Evolutionary conservation across 2,888 invertebrate species (phyloP).

Genomic region (Nudaria mundana): DNA sequence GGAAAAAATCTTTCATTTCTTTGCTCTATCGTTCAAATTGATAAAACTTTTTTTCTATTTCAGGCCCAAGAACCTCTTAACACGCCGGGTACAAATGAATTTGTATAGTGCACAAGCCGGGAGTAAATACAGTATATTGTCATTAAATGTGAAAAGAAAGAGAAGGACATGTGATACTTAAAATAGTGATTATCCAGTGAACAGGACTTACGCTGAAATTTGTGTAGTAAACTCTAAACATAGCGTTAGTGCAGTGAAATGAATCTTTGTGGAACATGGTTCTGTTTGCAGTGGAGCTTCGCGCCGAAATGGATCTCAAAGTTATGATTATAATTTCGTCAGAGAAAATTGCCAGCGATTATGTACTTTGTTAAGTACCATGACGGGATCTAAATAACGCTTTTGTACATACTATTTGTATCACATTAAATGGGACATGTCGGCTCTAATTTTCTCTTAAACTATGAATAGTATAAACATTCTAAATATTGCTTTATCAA

Average conservation of each 20-base stretch:
- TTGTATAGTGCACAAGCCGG: constrained; percentile 83
- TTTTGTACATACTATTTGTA: constrained; percentile 55
- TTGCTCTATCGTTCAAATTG: too few species aligned
- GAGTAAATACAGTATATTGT: constrained; percentile 74
- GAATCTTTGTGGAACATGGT: constrained; percentile 59
- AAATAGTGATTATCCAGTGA: constrained; percentile 73
- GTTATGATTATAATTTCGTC: constrained; percentile 41
- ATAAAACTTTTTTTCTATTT: constrained; percentile 66
- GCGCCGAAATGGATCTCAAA: constrained; percentile 63
- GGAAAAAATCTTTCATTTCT: too few species aligned
- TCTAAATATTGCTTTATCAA: constrained; percentile 49
- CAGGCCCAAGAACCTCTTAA: constrained; percentile 93
- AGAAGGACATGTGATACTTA: constrained; percentile 75
- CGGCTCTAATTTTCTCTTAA: constrained; percentile 56
- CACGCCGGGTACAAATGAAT: constrained; percentile 89
- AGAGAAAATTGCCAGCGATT: constrained; percentile 26
- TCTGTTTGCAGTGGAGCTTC: constrained; percentile 53
- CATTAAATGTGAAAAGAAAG: constrained; percentile 77
- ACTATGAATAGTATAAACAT: constrained; percentile 62
- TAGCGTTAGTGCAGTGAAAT: constrained; percentile 66
- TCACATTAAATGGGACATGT: constrained; percentile 58
- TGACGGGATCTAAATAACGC: constrained; percentile 41
- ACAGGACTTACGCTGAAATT: constrained; percentile 59
- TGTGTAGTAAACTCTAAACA: constrained; percentile 58
- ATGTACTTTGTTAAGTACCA: constrained; percentile 22